Base-by-base conservation (phyloP, 1,140 invertebrate species). In the Anastrepha ludens region DNA sequence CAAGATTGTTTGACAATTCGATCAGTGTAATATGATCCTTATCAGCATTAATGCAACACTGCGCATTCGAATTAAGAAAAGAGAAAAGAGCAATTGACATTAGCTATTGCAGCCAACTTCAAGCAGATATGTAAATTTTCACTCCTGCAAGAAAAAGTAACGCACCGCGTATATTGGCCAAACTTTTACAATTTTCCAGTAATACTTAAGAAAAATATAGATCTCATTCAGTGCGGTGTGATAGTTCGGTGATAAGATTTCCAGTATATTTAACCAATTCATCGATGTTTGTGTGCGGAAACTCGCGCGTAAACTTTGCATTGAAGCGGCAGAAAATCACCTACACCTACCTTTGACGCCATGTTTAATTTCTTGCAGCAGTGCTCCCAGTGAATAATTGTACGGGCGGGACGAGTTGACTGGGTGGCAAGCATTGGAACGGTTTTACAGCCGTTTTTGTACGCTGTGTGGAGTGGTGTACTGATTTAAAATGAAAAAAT, bases 41-140 rank as follows among this genome's bases (percentile, higher is more conserved):
- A 11, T 55, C 50, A 55, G 50, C 50, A 11, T 41, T 11, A 67
- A 67, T 74, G 5, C 67, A 74, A 5, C 44, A 74, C 41, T 74
- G 67, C 41, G n/a, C 11, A 67, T 20, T 20, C 29, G 17, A 47
- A 41, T 44, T 17, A 4, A 17, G 4, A n/a, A 74, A 74, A 41
- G 15, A 47, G 1, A 29, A 7, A 67, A 74, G 15, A 5, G 4
- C 9, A 17, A n/a, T 74, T 74, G 67, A 74, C 39, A 74, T 67
- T 74, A 47, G 39, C 2, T 74, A 74, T 47, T 47, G 67, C 67
- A 74, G 41, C 67, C 17, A 74, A 74, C 67, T 74, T 74, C 67
- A 74, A 44, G 13, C 47, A 74, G 13, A 74, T 74, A 74, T 74
- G 67, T 74, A 74, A 74, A 74, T 74, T 74, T 74, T 74, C 67